These are phyloP conservation scores for Gambusia holbrooki DNA, from an alignment of 2,113 vertebrate genomes.

Conservation along the genomic window DNA sequence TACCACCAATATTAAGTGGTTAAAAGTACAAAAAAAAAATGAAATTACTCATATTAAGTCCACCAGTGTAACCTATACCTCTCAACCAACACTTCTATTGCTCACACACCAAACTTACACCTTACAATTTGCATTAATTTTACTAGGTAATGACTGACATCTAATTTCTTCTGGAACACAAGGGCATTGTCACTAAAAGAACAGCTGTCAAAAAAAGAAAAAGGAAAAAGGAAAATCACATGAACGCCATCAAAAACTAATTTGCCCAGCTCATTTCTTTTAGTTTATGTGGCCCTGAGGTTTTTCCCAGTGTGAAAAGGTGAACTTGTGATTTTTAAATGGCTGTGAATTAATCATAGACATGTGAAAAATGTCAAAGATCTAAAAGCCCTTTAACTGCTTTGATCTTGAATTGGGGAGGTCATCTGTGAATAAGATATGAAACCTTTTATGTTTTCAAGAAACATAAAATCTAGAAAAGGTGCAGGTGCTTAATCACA, in stretches of 20 bases:
- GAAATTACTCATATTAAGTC: slow-evolving; percentile 11
- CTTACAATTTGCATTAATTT: slow-evolving; percentile 17
- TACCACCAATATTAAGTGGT: neutral
- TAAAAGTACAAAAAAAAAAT: neutral
- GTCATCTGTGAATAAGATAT: slow-evolving; percentile 46
- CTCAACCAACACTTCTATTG: neutral
- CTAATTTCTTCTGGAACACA: slow-evolving; percentile 51
- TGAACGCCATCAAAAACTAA: slow-evolving; percentile 26
- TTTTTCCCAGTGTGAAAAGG: slow-evolving; percentile 18
- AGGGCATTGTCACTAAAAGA: slow-evolving; percentile 24
- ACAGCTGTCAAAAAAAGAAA: slow-evolving; percentile 16
- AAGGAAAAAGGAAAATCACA: neutral
- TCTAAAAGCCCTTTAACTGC: slow-evolving; percentile 43
- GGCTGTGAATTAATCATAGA: slow-evolving; percentile 48
- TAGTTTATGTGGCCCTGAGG: slow-evolving; percentile 26
- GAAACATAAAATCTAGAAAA: neutral
- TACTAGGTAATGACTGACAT: slow-evolving; percentile 50
- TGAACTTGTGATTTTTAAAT: slow-evolving; percentile 45
- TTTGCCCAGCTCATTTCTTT: slow-evolving; percentile 44
- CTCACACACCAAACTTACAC: slow-evolving; percentile 4
- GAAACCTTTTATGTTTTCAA: slow-evolving; percentile 30
- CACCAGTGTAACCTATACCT: neutral
- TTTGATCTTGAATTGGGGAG: slow-evolving; percentile 46
- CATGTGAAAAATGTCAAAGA: slow-evolving; percentile 43
- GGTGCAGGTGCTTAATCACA: neutral